Evolutionary conservation across 2,113 vertebrate species (phyloP).

Genomic region (Pleuronectes platessa): DNA sequence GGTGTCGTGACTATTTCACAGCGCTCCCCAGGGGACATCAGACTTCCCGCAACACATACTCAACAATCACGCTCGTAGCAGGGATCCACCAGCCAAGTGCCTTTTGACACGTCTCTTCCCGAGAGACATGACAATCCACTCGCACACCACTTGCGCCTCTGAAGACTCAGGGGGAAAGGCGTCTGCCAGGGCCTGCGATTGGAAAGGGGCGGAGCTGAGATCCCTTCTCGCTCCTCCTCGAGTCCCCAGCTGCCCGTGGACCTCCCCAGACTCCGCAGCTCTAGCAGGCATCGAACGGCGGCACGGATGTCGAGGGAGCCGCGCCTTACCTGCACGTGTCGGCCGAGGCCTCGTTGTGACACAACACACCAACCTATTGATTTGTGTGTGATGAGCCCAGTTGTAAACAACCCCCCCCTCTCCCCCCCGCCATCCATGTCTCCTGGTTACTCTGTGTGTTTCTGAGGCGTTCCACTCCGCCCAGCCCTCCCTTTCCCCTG

Average conservation of each 20-base stretch:
- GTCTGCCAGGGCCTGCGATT: slow-evolving; percentile 4
- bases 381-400: slow-evolving; percentile 54
- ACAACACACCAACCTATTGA: slow-evolving; percentile 56
- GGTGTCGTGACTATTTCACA: slow-evolving; percentile 60
- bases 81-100: slow-evolving; percentile 53
- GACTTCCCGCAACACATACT: slow-evolving; percentile 45
- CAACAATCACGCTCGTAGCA: slow-evolving; percentile 49
- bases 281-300: slow-evolving; percentile 14
- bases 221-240: slow-evolving; percentile 13
- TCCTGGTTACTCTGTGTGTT: slow-evolving; percentile 55
- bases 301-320: slow-evolving; percentile 28
- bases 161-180: slow-evolving; percentile 15
- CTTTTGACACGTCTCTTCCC: slow-evolving; percentile 58
- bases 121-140: slow-evolving; percentile 40
- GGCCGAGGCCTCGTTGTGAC: slow-evolving; percentile 42
- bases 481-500: slow-evolving; percentile 59
- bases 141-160: slow-evolving; percentile 27
- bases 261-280: slow-evolving; percentile 21
- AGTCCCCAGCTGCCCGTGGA: slow-evolving; percentile 34
- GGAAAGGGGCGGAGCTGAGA: slow-evolving; percentile 36
- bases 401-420: slow-evolving; percentile 21
- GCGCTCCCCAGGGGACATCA: slow-evolving; percentile 29
- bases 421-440: slow-evolving; percentile 1
- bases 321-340: slow-evolving; percentile 43
- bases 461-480: slow-evolving; percentile 68